phyloP scores from a whole-genome alignment of 2,113 vertebrate species.

The Elanus axillaris region DNA sequence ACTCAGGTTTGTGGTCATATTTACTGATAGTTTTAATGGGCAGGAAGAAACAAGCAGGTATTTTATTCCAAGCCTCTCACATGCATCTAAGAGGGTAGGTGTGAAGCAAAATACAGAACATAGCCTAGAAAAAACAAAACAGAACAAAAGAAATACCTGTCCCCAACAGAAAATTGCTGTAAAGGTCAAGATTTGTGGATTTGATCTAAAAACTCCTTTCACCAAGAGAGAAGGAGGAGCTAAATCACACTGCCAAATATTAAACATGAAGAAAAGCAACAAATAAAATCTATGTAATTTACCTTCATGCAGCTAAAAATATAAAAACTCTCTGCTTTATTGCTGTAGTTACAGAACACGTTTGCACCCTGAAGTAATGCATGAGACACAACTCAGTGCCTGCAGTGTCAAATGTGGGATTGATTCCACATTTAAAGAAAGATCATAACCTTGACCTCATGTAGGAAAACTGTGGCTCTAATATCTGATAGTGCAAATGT shows the following conservation, averaged over 20 bases:
- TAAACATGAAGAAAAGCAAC: neutral
- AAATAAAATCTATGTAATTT: neutral
- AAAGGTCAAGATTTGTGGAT: neutral
- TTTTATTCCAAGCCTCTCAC: neutral
- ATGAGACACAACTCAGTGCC: neutral
- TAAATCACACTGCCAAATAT: neutral
- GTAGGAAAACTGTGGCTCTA: neutral
- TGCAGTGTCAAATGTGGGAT: neutral
- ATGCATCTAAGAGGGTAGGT: neutral
- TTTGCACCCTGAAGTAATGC: neutral
- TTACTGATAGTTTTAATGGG: neutral
- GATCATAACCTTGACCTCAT: neutral
- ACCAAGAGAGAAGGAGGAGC: neutral
- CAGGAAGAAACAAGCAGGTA: neutral
- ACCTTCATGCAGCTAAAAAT: neutral
- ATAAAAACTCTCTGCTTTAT: neutral
- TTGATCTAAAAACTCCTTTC: neutral
- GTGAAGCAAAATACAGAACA: neutral
- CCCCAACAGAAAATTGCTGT: neutral
- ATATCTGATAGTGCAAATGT: neutral
- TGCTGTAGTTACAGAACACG: neutral
- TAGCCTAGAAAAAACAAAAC: neutral
- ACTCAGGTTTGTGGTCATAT: neutral
- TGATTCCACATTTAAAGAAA: neutral
- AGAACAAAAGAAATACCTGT: neutral